A percentile compares a stretch with the other conserved stretches of the same genome.
Evolutionary conservation across 2,888 invertebrate genomes (phyloP).

Genomic region (Flexamia atlantica): DNA sequence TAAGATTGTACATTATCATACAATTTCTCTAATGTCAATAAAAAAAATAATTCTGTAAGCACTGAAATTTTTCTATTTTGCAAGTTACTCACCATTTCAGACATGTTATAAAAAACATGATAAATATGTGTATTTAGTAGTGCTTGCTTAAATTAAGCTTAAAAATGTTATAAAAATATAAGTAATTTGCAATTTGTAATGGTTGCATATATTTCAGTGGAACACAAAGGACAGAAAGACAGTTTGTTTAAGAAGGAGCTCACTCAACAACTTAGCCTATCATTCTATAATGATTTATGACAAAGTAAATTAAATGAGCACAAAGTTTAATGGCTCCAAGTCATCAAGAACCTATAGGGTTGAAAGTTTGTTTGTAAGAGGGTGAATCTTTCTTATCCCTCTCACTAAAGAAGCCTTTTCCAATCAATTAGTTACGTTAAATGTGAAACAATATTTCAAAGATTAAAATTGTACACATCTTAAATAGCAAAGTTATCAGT

Average conservation of each 20-base stretch:
- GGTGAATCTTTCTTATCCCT: not conserved
- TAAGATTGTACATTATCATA: too few relatives aligned
- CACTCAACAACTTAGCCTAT: not conserved
- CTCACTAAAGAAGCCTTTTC: constrained; percentile 45
- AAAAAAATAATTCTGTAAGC: too few relatives aligned
- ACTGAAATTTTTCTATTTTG: too few relatives aligned
- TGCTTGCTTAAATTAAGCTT: too few relatives aligned
- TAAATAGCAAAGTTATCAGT: constrained; percentile 49
- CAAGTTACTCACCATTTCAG: too few relatives aligned
- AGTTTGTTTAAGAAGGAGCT: not conserved
- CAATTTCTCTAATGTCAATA: too few relatives aligned
- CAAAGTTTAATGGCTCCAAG: constrained; percentile 57
- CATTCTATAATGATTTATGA: constrained; percentile 32
- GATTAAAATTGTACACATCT: constrained; percentile 55
- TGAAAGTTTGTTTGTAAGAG: constrained; percentile 54
- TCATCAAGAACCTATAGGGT: constrained; percentile 45
- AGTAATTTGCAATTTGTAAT: too few relatives aligned
- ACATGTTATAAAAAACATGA: too few relatives aligned
- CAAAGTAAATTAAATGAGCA: constrained; percentile 47
- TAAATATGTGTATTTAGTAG: too few relatives aligned
- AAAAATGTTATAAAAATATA: too few relatives aligned
- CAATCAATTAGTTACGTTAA: constrained; percentile 61
- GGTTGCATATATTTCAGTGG: too few relatives aligned
- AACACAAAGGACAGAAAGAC: too few relatives aligned
- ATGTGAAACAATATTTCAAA: constrained; percentile 60